These are phyloP conservation scores for Sminthurinus aureus DNA, from an alignment of 2,888 invertebrate species.

Conservation along the genomic window DNA sequence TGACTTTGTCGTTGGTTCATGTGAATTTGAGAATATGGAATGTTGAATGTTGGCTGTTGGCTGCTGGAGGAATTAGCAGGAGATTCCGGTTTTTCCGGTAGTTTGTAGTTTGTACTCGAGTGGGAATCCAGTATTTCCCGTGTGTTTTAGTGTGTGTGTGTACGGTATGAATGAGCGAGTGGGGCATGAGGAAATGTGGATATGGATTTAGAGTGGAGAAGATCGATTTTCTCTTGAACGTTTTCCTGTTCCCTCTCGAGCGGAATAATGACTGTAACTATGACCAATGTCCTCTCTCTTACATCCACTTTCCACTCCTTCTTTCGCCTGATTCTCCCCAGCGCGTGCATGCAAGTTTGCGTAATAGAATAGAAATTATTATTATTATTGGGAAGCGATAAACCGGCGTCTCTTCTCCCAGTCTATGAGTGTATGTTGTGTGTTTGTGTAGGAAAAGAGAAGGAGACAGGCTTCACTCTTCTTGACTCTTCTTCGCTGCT, in stretches of 20 bases:
- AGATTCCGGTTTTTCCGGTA: too few species aligned
- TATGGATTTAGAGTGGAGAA: constrained; percentile 22
- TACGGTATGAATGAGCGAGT: not conserved
- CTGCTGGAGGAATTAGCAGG: not conserved
- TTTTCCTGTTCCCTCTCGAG: constrained; percentile 11
- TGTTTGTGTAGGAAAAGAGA: not conserved
- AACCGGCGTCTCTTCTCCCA: not conserved
- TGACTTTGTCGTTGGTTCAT: too few species aligned
- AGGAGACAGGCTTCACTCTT: not conserved
- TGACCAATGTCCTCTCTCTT: not conserved
- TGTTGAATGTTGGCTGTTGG: too few species aligned
- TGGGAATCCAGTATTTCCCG: too few species aligned
- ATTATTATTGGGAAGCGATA: constrained; percentile 3
- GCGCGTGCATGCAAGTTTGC: too few species aligned
- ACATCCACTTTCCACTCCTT: not conserved
- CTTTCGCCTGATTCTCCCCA: too few species aligned
- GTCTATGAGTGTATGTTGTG: not conserved
- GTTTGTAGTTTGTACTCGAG: too few species aligned
- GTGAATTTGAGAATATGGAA: too few species aligned
- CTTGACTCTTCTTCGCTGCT: not conserved
- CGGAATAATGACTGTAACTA: not conserved
- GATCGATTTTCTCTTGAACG: constrained; percentile 35
- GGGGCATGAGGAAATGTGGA: not conserved
- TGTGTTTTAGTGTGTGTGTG: not conserved
- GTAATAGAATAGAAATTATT: too few species aligned